Percentiles rank a stretch among this genome's conserved stretches.
Conservation (phyloP, 2,797 vertebrate species). For the Gymnoscopelus braueri region DNA sequence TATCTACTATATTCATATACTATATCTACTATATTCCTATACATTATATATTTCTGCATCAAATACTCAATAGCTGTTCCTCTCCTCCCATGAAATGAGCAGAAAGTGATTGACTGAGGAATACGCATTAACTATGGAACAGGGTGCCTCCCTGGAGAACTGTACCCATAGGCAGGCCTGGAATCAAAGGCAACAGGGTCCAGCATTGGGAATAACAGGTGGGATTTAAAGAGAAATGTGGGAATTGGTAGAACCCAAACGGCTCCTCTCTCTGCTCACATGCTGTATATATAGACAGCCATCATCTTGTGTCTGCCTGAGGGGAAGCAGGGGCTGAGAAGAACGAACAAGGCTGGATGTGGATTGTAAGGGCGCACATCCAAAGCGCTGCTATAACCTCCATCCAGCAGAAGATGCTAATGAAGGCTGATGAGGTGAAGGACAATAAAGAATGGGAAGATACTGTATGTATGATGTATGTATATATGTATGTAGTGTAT, state of each 20-base stretch:
- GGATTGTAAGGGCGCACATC: no score
- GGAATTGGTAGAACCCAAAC: constrained; percentile 13
- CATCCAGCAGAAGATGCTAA: no score
- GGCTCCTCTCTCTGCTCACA: not conserved
- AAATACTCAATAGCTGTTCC: not conserved
- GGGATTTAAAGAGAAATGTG: constrained; percentile 38
- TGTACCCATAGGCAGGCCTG: constrained; percentile 24
- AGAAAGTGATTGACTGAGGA: constrained; percentile 15
- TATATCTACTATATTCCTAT: no score
- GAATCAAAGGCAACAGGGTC: constrained; percentile 50
- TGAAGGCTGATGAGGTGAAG: no score
- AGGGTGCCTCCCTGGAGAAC: constrained; percentile 23
- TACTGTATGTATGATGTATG: not conserved
- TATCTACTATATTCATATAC: no score
- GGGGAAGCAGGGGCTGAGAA: not conserved
- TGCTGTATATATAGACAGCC: constrained; percentile 2
- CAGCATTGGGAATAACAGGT: constrained; percentile 32
- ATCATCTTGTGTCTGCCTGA: constrained; percentile 8
- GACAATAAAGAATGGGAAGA: no score
- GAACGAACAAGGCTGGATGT: no score
- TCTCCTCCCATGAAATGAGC: constrained; percentile 15
- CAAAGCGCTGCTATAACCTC: no score
- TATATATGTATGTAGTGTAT: not conserved
- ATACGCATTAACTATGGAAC: constrained; percentile 28
- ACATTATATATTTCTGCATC: constrained; percentile 10